Evolutionary conservation across 1,140 invertebrate genomes (phyloP), one percentile per base, ranked within the genome.

Genomic region (Anastrepha ludens): DNA sequence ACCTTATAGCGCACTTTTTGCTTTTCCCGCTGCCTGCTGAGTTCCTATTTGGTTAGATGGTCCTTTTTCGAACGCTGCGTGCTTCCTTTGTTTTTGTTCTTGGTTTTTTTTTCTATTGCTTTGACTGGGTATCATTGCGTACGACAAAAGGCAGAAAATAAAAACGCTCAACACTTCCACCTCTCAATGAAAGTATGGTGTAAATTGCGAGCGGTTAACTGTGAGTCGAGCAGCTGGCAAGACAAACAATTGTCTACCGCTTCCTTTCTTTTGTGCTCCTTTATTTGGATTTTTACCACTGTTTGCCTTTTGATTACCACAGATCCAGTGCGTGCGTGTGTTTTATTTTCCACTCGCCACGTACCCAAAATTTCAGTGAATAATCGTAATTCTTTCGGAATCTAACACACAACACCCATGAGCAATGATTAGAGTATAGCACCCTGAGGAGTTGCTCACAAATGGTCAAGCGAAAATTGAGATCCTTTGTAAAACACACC

Each of bases 391-490:
- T 41, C 44, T 17, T 1, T 29, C 11, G 29, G n/a, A n/a, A 0
- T 29, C 64, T 13, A 9, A 39, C 64, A 13, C 29, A 67, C 64
- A 11, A 3, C 3, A 3, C 15, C 2, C 3, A 39, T 41, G 39
- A 41, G 15, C 44, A 74, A 74, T 74, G 39, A 50, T 74, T 74
- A 74, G 41, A 2, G 70, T 41, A 47, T 41, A 50, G 70, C 44
- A 74, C 70, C 70, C 70, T 8, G n/a, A 74, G 70, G 70, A 74
- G 39, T 74, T 44, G 2, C 17, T 29, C 15, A 15, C 17, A 74
- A 74, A 17, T 47, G 70, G 70, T 74, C 70, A 74, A 74, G 17
- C 70, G 70, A 3, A 74, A 74, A 74, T 74, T 74, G 70, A 50
- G 70, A 17, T 74, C 70, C 70, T 74, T 74, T 74, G 44, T 74